Percentiles rank a stretch among this genome's conserved stretches.
phyloP scores from a whole-genome alignment of 1,140 invertebrate species.

The Musca domestica region DNA sequence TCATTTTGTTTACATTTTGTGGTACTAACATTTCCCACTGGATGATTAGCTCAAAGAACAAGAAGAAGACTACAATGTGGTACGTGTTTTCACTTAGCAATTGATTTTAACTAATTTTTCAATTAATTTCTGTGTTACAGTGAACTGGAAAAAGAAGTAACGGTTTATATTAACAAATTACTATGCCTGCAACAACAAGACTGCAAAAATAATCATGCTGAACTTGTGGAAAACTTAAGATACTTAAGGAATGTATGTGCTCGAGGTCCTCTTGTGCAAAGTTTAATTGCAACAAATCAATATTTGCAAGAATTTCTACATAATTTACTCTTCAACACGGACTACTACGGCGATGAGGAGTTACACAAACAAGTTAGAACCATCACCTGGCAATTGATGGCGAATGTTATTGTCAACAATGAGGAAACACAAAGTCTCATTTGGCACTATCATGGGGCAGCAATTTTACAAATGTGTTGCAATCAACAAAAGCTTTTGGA shows the following conservation, averaged over 20 bases:
- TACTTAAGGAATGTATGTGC: slow-evolving; percentile 18
- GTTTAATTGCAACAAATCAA: slow-evolving; percentile 10
- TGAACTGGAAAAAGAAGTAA: not conserved
- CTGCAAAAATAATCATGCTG: not conserved
- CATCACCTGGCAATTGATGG: slow-evolving; percentile 43
- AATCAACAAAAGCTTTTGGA: slow-evolving; percentile 28
- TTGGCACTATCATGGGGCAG: slow-evolving; percentile 37
- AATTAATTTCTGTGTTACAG: not conserved
- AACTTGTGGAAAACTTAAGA: slow-evolving; percentile 1
- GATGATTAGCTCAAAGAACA: no score
- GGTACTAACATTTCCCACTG: not conserved
- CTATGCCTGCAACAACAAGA: no score
- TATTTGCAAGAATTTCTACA: slow-evolving; percentile 4
- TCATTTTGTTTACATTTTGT: not conserved
- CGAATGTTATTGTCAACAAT: slow-evolving; percentile 49
- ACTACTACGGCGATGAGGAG: not conserved
- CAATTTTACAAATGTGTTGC: slow-evolving; percentile 29
- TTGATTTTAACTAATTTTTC: not conserved
- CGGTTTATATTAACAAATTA: no score
- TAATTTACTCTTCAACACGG: slow-evolving; percentile 7
- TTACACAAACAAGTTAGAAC: not conserved
- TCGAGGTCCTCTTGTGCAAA: not conserved
- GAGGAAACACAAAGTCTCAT: slow-evolving; percentile 31
- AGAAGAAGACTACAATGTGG: no score
- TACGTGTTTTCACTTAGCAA: no score